Evolutionary conservation across 2,888 invertebrate genomes (phyloP), one percentile per base, ranked within the genome.

Genomic region (Stenotaenia linearis): DNA sequence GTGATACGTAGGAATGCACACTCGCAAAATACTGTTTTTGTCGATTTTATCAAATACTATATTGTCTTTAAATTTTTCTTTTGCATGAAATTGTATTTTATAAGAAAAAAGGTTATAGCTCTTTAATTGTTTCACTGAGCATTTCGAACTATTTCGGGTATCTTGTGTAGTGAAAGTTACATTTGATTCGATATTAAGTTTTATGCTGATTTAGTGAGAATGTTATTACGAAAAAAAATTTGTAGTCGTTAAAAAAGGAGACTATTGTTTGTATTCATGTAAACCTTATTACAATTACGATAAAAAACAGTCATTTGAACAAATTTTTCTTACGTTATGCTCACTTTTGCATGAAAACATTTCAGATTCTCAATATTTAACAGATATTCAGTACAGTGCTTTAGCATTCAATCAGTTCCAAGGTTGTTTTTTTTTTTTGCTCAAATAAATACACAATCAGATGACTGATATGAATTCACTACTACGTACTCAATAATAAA

Each of bases 231-330:
- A 12, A 61, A 69, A 28, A 69, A 69, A 69, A 69, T 15, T 25
- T 69, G 25, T 23, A 25, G 69, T 28, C 10, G 69, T 69, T 28
- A 32, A 32, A 6, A 12, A 12, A 69, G 69, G 69, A 69, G 69
- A 69, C 25, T 28, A 69, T 23, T 69, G 69, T 69, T 69, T 69
- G 69, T 69, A 69, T 69, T 69, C 69, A 69, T 69, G 69, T 69
- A 69, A 69, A 28, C 25, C 69, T 69, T 69, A 69, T 69, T 69
- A 69, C 69, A 69, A 69, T 69, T 69, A 69, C 69, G 69, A 69
- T 69, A 69, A 69, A 69, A 69, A 69, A 25, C 50, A 28, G 69
- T 69, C 69, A 69, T 69, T 69, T 69, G 25, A 69, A 69, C 69
- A 69, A 23, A 23, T 25, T 69, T 69, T 28, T 23, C 18, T 56